Evolutionary conservation across 2,797 vertebrate genomes (phyloP), one percentile per base, ranked within the genome.

Genomic region (Sebastes oblongus): DNA sequence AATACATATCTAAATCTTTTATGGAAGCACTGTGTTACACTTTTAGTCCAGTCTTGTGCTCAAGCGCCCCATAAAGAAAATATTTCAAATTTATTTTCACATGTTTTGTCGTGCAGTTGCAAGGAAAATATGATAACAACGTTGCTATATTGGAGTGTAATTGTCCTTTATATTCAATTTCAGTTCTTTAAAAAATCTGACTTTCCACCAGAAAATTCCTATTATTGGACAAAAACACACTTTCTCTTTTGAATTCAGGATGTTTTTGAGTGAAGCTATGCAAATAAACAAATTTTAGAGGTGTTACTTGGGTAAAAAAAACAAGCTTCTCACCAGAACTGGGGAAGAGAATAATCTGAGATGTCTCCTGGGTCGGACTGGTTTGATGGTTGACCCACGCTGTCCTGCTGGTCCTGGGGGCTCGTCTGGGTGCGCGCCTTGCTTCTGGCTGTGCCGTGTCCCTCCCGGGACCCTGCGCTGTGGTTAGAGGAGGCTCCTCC

Each of bases 291-390:
- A 18, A 24, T 54, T 10, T 62, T 30, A 60, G 13, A 27, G 1
- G 34, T 32, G 34, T 22, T 13, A 13, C 39, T 56, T 4, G 22
- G 11, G 4, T 27, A 11, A 25, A 16, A 36, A 0, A 30, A n/a
- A 24, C 24, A 24, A 8, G 3, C n/a, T 52, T 76, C 96, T 96
- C 85, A 98, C 98, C 97, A 89, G 96, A 93, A 60, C 88, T 93
- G 6, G 98, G 97, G 89, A 99, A 98, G 39, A 97, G 84, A 74
- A 98, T 98, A 58, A 96, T 93, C 82, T 98, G 93, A 3, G 95
- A 95, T 0, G 77, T 92, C 50, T 97, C 97, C 27, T 68, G 72
- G n/a, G 73, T 67, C 1, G 25, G 64, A 8, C 8, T 2, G 11
- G 18, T 62, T 34, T 27, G 13, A 12, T 14, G 77, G 24, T 61